Evolutionary conservation across 2,888 invertebrate genomes (phyloP).

Genomic region (Metellina segmentata): DNA sequence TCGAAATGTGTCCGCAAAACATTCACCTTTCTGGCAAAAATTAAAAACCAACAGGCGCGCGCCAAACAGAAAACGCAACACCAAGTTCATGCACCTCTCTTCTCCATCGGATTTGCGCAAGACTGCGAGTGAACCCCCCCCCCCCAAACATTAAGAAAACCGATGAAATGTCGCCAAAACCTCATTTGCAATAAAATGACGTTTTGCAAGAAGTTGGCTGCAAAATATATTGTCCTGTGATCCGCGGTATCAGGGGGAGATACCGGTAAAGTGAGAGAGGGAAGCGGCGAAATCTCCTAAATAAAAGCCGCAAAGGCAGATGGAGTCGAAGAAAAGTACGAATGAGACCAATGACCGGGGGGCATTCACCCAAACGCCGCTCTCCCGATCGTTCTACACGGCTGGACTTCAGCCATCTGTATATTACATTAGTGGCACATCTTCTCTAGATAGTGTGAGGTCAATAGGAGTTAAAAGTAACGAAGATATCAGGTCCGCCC

Average conservation of each 20-base stretch:
- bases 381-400: slow-evolving; percentile 57
- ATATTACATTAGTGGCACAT: slow-evolving; percentile 36
- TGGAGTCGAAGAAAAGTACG: slow-evolving; percentile 28
- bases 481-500: slow-evolving; percentile 6
- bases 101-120: slow-evolving; percentile 19
- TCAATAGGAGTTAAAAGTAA: slow-evolving; percentile 28
- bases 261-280: neutral
- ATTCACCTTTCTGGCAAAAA: neutral
- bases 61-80: neutral
- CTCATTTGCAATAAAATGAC: neutral
- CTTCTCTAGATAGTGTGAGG: slow-evolving; percentile 2
- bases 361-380: slow-evolving; percentile 45
- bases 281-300: neutral
- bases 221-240: slow-evolving; percentile 5
- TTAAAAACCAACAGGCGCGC: neutral
- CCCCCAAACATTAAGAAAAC: neutral
- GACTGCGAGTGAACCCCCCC: neutral
- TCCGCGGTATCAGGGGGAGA: too few species aligned
- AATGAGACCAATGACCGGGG: slow-evolving; percentile 68
- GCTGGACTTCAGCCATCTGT: slow-evolving; percentile 57
- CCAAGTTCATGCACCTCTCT: slow-evolving; percentile 39
- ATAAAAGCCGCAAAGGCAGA: neutral
- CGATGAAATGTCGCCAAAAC: slow-evolving; percentile 38
- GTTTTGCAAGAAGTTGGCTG: slow-evolving; percentile 2
- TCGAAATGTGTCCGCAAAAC: neutral